Base-by-base conservation (phyloP, 2,797 vertebrate species). In the Serranus cabrilla region DNA sequence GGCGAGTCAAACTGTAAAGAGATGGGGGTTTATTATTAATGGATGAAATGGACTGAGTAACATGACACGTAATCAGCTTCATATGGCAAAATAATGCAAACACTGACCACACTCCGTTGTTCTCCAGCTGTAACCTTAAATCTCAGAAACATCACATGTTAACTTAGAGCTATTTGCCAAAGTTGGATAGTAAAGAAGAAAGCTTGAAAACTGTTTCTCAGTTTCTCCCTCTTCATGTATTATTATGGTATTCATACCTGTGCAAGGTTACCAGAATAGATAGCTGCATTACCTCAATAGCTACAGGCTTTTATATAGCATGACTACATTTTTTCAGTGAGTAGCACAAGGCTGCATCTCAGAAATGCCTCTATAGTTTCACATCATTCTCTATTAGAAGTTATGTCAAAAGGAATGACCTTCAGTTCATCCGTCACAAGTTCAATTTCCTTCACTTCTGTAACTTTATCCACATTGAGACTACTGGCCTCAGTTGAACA, bases 11-110 rank as follows among this genome's bases (percentile, higher is more conserved):
- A 14, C 12, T 59, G 46, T 40, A 7, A 31, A 20, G 40, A 21
- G 55, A 51, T 17, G 9, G 17, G 12, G 46, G n/a, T 63, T 37
- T 69, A 69, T 49, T 39, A 25, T 20, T 57, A 12, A 56, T 56
- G 10, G 43, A 27, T 18, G 6, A 57, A 27, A 11, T 50, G 7
- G 27, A 17, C n/a, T 18, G 20, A 5, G 17, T 7, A 39, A 23
- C 6, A n/a, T 49, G 45, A 39, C 21, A 34, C 34, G n/a, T 21
- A 50, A 21, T n/a, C 58, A n/a, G 27, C 39, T 45, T 59, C 10
- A 21, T 52, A 3, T 37, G 25, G n/a, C 9, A 45, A 21, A 21
- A 34, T 47, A 27, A 27, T 55, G 7, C 21, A 56, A 56, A 64
- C 31, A 23, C 46, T 56, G 12, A 27, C 49, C 20, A n/a, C 11